A percentile compares a stretch with the other conserved stretches of the same genome.
These are phyloP conservation scores for Botia almorhae DNA, from an alignment of 2,797 vertebrate genomes.

Conservation along the genomic window DNA sequence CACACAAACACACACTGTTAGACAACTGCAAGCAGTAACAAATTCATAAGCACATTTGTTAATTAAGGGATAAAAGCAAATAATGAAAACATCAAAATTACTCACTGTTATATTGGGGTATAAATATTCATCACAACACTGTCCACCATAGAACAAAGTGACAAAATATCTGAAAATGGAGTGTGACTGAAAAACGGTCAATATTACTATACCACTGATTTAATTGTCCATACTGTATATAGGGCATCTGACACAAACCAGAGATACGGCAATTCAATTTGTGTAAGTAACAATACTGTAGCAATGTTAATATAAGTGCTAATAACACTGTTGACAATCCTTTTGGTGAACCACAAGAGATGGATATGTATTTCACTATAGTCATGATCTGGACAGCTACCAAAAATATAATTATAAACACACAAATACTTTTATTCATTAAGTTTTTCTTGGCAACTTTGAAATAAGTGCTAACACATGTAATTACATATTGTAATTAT, in stretches of 20 bases:
- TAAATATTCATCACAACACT: conserved; percentile 59
- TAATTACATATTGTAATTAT: conserved; percentile 27
- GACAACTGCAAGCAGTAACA: conserved; percentile 32
- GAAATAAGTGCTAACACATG: conserved; percentile 29
- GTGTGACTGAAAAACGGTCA: neutral
- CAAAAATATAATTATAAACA: conserved; percentile 38
- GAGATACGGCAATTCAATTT: conserved; percentile 14
- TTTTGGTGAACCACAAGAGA: conserved; percentile 5
- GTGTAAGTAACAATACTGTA: conserved; percentile 40
- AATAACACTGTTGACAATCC: conserved; percentile 25
- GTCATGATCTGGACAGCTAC: conserved; percentile 41
- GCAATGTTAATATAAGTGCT: conserved; percentile 35
- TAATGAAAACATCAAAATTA: conserved; percentile 26
- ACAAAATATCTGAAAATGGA: conserved; percentile 32
- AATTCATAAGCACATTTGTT: conserved; percentile 27
- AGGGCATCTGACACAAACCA: conserved; percentile 19
- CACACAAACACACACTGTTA: conserved; percentile 40
- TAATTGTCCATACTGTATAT: conserved; percentile 41
- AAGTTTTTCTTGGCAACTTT: conserved; percentile 49
- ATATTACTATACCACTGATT: neutral
- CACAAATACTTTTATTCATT: conserved; percentile 26
- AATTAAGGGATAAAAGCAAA: conserved; percentile 31
- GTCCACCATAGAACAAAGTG: conserved; percentile 53
- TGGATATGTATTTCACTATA: conserved; percentile 27
- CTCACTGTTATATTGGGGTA: conserved; percentile 42